A percentile compares a stretch with the other conserved stretches of the same genome.
Evolutionary conservation across 2,888 invertebrate species (phyloP).

Genomic region (Mimachlamys varia): DNA sequence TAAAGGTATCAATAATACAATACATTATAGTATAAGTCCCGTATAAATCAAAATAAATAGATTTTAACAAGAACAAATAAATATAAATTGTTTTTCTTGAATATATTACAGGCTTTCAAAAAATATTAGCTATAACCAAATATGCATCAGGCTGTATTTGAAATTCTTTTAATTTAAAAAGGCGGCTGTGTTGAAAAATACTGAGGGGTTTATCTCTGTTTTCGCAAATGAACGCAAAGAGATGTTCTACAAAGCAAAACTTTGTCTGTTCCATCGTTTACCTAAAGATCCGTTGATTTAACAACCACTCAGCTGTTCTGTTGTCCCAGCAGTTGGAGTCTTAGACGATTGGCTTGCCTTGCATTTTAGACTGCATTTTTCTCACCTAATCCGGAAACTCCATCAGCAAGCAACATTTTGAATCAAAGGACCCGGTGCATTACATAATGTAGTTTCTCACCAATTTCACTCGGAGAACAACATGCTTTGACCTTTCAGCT

Average conservation of each 20-base stretch:
- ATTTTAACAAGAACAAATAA: background rate
- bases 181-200: too few species aligned
- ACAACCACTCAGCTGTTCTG: background rate
- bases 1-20: background rate
- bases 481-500: slow-evolving; percentile 18
- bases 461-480: background rate
- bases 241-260: too few species aligned
- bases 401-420: background rate
- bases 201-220: too few species aligned
- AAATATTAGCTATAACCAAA: background rate
- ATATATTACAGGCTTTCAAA: background rate
- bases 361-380: background rate
- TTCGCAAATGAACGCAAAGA: too few species aligned
- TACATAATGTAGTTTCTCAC: background rate
- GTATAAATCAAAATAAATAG: background rate
- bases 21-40: background rate
- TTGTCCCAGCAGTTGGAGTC: background rate
- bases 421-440: background rate
- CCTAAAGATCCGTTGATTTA: background rate
- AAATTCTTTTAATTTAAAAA: too few species aligned
- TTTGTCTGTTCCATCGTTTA: background rate
- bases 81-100: background rate
- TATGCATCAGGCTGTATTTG: background rate
- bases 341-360: background rate
- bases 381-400: background rate